Base-by-base conservation (phyloP, 2,888 invertebrate genomes). In the Enchytraeus crypticus region DNA sequence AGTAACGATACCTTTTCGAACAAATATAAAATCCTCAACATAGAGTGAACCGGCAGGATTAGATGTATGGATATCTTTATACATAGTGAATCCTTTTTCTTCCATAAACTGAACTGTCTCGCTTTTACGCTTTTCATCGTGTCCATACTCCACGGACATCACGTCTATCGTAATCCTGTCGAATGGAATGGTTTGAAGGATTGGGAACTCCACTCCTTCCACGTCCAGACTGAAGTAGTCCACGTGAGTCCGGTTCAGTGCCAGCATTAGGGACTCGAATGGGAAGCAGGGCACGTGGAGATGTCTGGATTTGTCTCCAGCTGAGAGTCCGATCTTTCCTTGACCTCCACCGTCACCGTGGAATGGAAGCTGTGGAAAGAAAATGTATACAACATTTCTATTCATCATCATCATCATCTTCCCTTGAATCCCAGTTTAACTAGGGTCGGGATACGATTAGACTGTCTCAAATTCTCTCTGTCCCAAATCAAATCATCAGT, bases 231-330 rank as follows among this genome's bases (percentile, higher is more conserved):
- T 85, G 69, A 89, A 81, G 74, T 86, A 86, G 79, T 87, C 85
- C 29, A 89, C 83, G 45, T 80, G 81, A 8, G 86, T 83, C 53
- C 85, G 84, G 73, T 87, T 87, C 66, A 87, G 87, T 53, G 90
- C 90, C 71, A 88, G 79, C 76, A 90, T 82, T 65, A 90, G 83
- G 1, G 90, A 88, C 76, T 87, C 88, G 64, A 91, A 82, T 60
- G 90, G 90, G 76, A 90, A 88, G 80, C 90, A 90, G 76, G 88
- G 87, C 65, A 90, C 87, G 27, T 53, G n/a, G n/a, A n/a, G n/a
- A n/a, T n/a, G n/a, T n/a, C n/a, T n/a, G n/a, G n/a, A 27, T 32
- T 45, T 51, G 21, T 3, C 32, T 3, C 26, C 21, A 8, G 2
- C 34, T n/a, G 21, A 46, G 46, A n/a, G n/a, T n/a, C n/a, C n/a